Base-by-base conservation (phyloP, 2,113 vertebrate species). In the Uria lomvia region DNA sequence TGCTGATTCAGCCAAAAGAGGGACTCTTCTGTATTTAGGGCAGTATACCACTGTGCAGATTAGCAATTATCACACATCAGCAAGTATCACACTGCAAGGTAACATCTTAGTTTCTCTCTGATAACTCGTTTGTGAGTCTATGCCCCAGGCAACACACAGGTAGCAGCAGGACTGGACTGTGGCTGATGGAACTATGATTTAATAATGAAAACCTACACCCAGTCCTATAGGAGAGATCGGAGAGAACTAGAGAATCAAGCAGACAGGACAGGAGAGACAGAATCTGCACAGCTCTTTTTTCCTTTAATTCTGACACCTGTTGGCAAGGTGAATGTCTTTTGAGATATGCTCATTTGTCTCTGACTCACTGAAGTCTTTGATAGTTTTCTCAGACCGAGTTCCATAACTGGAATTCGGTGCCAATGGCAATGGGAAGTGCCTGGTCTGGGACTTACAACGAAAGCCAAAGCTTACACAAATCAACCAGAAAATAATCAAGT, bases 211-310 rank as follows among this genome's bases (percentile, higher is more conserved):
- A 66, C 21, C 23, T 32, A 11, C 40, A 58, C 3, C 36, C 11
- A 63, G 22, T 15, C 8, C 22, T 18, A 62, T 3, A 60, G 78
- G 15, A 45, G 27, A 53, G 58, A 63, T 12, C 27, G 26, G n/a
- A 26, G 15, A 73, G 43, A 66, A 66, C 32, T 23, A 38, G 32
- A 63, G 4, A 86, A 91, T 29, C 27, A 40, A 88, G 70, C 11
- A 75, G 27, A 24, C 7, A 50, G 38, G 14, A 53, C 7, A 76
- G 0, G 0, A 55, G 27, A 55, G 20, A 71, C 1, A 2, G 21
- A 73, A 90, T 38, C 52, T 40, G 65, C 49, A 68, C 36, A 30
- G 42, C 26, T 76, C 38, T 81, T 53, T 62, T 21, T 55, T 12
- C 40, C 24, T 78, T 82, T 58, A 45, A 73, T 86, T 90, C 56